A percentile compares a stretch with the other conserved stretches of the same genome.
Conservation (phyloP, 30 jellyfish, hydroid and myxozoan species). For the Hydractinia symbiolongicarpus region DNA sequence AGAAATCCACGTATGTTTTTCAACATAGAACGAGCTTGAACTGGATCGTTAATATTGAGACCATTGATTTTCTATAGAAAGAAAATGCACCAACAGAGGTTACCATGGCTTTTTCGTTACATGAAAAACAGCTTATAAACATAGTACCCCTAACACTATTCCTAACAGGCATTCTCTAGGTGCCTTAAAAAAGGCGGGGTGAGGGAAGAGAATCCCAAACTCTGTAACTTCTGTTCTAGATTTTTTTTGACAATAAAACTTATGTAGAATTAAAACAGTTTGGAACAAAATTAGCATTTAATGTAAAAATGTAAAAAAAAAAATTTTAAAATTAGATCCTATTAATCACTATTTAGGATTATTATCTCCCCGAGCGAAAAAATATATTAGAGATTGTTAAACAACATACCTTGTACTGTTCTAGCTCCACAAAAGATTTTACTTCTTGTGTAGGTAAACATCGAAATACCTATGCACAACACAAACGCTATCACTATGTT, state of each 20-base stretch:
- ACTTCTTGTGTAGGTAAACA: conserved; percentile 77
- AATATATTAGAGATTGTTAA: neutral
- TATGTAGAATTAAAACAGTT: too few relatives aligned
- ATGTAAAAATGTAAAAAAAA: too few relatives aligned
- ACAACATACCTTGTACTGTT: conserved; percentile 51
- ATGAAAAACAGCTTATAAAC: neutral
- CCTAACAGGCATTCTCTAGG: too few relatives aligned
- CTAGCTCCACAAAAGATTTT: conserved; percentile 54
- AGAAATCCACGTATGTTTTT: conserved; percentile 58
- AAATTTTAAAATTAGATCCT: too few relatives aligned
- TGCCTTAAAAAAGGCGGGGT: too few relatives aligned
- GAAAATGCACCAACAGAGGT: neutral
- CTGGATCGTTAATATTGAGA: conserved; percentile 34
- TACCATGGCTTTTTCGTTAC: neutral
- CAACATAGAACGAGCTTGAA: conserved; percentile 43
- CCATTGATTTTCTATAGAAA: conserved; percentile 31
- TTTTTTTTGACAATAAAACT: too few relatives aligned
- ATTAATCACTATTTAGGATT: neutral
- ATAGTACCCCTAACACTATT: neutral
- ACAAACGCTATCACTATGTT: neutral
- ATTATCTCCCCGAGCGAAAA: conserved; percentile 3
- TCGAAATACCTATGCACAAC: conserved; percentile 44
- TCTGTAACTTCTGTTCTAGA: too few relatives aligned
- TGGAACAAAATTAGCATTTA: too few relatives aligned
- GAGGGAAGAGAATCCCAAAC: too few relatives aligned